phyloP scores from a whole-genome alignment of 2,797 vertebrate species.

The Euthynnus affinis region DNA sequence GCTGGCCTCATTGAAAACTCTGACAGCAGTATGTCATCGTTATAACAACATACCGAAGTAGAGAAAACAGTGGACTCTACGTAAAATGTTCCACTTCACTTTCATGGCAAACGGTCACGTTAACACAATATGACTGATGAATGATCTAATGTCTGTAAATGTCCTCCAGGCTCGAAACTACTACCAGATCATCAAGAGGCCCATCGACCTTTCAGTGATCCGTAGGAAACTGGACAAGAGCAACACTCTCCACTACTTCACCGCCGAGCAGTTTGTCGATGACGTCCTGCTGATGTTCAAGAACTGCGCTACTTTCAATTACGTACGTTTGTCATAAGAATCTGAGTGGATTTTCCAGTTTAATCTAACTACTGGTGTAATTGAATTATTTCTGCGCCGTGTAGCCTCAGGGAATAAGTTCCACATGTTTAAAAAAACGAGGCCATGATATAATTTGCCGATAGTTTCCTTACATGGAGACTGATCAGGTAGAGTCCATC shows the following conservation, averaged over 20 bases:
- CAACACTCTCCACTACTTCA: constrained; percentile 91
- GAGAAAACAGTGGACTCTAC: constrained; percentile 19
- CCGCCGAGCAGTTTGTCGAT: constrained; percentile 91
- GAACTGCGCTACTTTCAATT: constrained; percentile 98
- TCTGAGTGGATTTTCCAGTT: constrained; percentile 8
- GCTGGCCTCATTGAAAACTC: background rate
- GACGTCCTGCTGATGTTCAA: constrained; percentile 97
- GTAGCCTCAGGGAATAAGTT: constrained; percentile 11
- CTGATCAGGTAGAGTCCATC: background rate
- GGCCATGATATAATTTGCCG: background rate
- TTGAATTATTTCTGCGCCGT: constrained; percentile 30
- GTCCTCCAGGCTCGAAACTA: constrained; percentile 93
- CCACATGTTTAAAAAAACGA: constrained; percentile 12
- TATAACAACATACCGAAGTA: background rate
- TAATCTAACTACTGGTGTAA: constrained; percentile 36
- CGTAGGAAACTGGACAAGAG: constrained; percentile 91
- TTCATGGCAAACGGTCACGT: background rate
- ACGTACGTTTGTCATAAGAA: constrained; percentile 85
- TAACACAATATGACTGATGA: constrained; percentile 18
- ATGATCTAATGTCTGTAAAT: constrained; percentile 29
- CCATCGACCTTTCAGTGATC: constrained; percentile 94
- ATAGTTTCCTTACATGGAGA: background rate
- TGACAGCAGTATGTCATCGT: background rate
- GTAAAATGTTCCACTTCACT: constrained; percentile 15
- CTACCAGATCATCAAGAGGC: constrained; percentile 98